Evolutionary conservation across 2,797 vertebrate genomes (phyloP).

Genomic region (Euphonia xanthogaster): DNA sequence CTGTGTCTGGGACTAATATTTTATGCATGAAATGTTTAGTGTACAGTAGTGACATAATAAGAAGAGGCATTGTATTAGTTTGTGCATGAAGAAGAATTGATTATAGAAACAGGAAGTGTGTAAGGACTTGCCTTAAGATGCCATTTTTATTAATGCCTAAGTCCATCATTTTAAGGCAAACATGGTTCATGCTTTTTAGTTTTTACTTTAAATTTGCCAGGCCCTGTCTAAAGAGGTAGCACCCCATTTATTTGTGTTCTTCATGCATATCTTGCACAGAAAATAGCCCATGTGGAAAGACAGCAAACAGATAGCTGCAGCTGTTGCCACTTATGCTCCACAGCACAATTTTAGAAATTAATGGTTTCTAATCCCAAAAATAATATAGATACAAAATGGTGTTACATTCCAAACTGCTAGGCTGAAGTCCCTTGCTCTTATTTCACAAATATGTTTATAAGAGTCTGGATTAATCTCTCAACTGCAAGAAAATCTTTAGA

Average conservation of each 20-base stretch:
- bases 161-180: slow-evolving; percentile 32
- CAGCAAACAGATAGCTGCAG: slow-evolving; percentile 62
- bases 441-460: slow-evolving; percentile 67
- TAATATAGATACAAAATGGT: slow-evolving; percentile 51
- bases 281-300: slow-evolving; percentile 70
- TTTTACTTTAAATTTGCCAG: slow-evolving; percentile 44
- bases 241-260: slow-evolving; percentile 24
- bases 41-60: slow-evolving; percentile 72
- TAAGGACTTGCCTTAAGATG: slow-evolving; percentile 36
- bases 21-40: slow-evolving; percentile 66
- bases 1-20: slow-evolving; percentile 55
- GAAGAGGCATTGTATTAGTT: slow-evolving; percentile 65
- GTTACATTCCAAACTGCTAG: slow-evolving; percentile 41
- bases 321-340: slow-evolving; percentile 70
- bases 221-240: neutral
- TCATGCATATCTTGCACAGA: slow-evolving; percentile 42
- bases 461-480: neutral
- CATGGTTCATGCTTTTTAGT: neutral
- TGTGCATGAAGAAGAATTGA: slow-evolving; percentile 27
- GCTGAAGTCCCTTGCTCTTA: slow-evolving; percentile 24
- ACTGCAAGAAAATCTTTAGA: slow-evolving; percentile 10
- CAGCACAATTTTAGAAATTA: slow-evolving; percentile 75
- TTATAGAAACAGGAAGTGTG: slow-evolving; percentile 17
- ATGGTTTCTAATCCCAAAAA: slow-evolving; percentile 70
- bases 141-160: slow-evolving; percentile 53